Percentiles rank a stretch among this genome's conserved stretches.
phyloP scores from a whole-genome alignment of 2,113 vertebrate genomes.

The Taurulus bubalis region DNA sequence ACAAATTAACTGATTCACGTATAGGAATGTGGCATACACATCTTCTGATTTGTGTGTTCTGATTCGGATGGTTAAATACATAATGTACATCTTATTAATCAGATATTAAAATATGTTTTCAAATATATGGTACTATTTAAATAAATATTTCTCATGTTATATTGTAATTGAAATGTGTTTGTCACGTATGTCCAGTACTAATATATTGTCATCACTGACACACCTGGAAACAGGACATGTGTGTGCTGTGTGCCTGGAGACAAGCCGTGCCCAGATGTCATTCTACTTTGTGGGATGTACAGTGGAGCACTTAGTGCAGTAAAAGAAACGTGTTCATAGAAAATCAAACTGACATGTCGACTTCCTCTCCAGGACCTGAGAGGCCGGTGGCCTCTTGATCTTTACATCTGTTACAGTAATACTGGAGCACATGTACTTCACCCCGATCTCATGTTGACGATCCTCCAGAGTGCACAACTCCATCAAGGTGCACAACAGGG shows the following conservation, averaged over 20 bases:
- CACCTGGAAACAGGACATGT: conserved; percentile 8
- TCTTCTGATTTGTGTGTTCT: background rate
- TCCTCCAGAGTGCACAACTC: conserved; percentile 40
- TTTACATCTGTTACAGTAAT: conserved; percentile 64
- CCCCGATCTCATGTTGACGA: conserved; percentile 47
- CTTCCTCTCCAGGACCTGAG: conserved; percentile 58
- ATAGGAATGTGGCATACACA: background rate
- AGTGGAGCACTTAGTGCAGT: conserved; percentile 19
- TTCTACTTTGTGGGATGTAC: conserved; percentile 29
- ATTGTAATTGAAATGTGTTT: background rate
- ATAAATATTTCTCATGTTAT: background rate
- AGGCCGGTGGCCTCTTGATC: conserved; percentile 63
- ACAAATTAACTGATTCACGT: background rate
- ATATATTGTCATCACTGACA: conserved; percentile 24
- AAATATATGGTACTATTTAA: background rate
- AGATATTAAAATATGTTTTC: background rate
- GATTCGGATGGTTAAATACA: background rate
- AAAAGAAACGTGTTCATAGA: conserved; percentile 55
- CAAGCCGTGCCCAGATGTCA: conserved; percentile 29
- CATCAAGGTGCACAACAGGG: conserved; percentile 42
- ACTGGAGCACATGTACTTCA: conserved; percentile 32
- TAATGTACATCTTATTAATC: background rate
- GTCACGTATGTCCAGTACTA: background rate
- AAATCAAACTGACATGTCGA: conserved; percentile 65
- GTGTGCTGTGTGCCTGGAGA: conserved; percentile 3